These are phyloP conservation scores for Brenthis daphne DNA, from an alignment of 2,888 invertebrate genomes.

Conservation along the genomic window DNA sequence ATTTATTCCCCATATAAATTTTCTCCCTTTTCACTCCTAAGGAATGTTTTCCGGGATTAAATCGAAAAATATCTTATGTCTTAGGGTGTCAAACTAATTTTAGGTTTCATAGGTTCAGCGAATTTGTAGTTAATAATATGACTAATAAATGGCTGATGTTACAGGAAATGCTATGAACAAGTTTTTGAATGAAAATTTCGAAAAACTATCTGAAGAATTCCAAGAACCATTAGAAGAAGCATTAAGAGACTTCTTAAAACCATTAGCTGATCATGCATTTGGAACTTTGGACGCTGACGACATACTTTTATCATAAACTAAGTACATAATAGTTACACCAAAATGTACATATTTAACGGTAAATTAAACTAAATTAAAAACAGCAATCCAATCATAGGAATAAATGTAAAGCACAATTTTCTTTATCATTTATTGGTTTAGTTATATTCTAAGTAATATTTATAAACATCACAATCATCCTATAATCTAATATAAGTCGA, in stretches of 20 bases:
- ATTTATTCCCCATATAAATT: no score
- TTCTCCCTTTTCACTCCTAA: no score
- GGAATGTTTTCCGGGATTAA: no score
- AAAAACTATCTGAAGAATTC: constrained; percentile 85
- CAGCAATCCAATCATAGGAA: not conserved
- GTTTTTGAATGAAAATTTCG: constrained; percentile 91
- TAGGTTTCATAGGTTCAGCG: no score
- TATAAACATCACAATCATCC: constrained; percentile 38
- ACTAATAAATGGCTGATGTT: constrained; percentile 37
- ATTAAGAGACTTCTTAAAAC: constrained; percentile 67
- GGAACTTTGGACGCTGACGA: constrained; percentile 69
- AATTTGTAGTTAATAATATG: no score
- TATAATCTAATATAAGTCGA: constrained; percentile 10
- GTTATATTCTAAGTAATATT: not conserved
- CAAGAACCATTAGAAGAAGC: constrained; percentile 86
- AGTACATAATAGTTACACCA: no score
- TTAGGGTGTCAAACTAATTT: no score
- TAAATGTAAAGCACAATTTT: not conserved
- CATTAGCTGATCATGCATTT: constrained; percentile 70
- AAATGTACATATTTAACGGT: not conserved
- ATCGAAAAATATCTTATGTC: no score
- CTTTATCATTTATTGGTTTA: constrained; percentile 8
- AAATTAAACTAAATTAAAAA: not conserved
- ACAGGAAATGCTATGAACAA: constrained; percentile 87
- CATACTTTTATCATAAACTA: constrained; percentile 49